Base-by-base conservation (phyloP, 1,140 invertebrate genomes). In the Scaptomyza montana region DNA sequence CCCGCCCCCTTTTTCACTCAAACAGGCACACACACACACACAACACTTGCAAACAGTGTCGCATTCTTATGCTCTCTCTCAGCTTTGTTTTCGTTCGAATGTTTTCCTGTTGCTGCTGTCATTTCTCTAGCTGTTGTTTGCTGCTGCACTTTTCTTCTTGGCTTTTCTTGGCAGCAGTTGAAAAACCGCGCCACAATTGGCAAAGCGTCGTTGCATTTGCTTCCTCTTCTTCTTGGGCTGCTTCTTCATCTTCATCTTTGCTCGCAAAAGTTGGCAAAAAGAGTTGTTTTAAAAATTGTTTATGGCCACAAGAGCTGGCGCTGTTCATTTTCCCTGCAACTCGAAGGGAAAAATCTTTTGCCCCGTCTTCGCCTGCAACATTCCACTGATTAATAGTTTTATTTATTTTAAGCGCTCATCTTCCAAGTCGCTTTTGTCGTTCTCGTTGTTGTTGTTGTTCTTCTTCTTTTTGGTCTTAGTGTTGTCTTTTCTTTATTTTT, bases 251-350 rank as follows among this genome's bases (percentile, higher is more conserved):
- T 46, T 45, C 60, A 63, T 53, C 60, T 51, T 69, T 25, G 8
- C 49, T 69, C 36, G 8, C 33, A 64, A 72, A 64, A 89, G 73
- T 89, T 89, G 85, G 84, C 82, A 77, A 86, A 87, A 87, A 89
- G 85, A 89, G 84, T 89, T 89, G 80, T 89, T 89, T 89, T 89
- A 89, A 85, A 89, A 85, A 89, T 89, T 89, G 80, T 89, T 89
- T 89, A 89, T 77, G 84, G 66, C 80, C 66, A 39, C 77, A 64
- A 79, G 33, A 53, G 82, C 78, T 87, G 74, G 80, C 82, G 84
- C 79, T 87, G 85, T 87, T 87, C 79, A 87, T 87, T 87, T 87
- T 87, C 84, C 82, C 21, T 36, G 59, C 30, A 33, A 49, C 30
- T 2, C 59, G 41, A 69, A 53, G 55, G 56, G 74, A 77, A 76